These are phyloP conservation scores for Macropis europaea DNA, from an alignment of 2,888 invertebrate genomes.

Conservation along the genomic window DNA sequence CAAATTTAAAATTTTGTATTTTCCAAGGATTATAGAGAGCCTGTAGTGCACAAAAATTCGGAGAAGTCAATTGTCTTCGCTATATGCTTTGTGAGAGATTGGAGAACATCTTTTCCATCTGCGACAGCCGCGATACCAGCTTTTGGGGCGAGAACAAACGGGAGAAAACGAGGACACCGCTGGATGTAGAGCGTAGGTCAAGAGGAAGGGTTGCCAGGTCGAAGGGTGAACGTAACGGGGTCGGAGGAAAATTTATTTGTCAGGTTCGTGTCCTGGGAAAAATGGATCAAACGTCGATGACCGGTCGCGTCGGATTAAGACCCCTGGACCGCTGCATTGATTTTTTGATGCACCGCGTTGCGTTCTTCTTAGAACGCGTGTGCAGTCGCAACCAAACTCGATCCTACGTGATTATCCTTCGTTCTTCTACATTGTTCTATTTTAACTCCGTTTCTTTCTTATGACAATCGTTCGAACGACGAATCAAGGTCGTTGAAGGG, in stretches of 20 bases:
- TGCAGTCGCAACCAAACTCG: background rate
- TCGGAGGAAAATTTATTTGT: slow-evolving; percentile 51
- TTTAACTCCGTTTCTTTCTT: too few species aligned
- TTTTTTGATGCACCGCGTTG: slow-evolving; percentile 24
- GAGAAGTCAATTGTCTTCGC: too few species aligned
- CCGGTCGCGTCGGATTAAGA: slow-evolving; percentile 39
- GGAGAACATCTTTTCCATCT: slow-evolving; percentile 36
- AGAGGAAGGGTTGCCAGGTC: slow-evolving; percentile 51
- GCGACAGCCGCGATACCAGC: slow-evolving; percentile 2
- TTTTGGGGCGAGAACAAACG: slow-evolving; percentile 41
- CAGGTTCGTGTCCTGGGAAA: slow-evolving; percentile 46
- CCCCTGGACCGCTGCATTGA: slow-evolving; percentile 42
- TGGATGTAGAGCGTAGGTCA: slow-evolving; percentile 56
- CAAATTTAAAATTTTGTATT: too few species aligned
- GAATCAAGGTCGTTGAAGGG: too few species aligned
- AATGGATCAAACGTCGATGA: slow-evolving; percentile 59
- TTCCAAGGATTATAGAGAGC: too few species aligned
- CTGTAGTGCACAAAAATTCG: too few species aligned
- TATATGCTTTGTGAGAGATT: too few species aligned
- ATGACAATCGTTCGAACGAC: too few species aligned
- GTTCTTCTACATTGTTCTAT: too few species aligned
- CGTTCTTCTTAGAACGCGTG: background rate
- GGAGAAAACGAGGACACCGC: slow-evolving; percentile 41
- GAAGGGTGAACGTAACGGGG: slow-evolving; percentile 52
- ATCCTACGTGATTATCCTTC: too few species aligned